Evolutionary conservation across 2,113 vertebrate species (phyloP), one percentile per base, ranked within the genome.

Genomic region (Bungarus multicinctus): DNA sequence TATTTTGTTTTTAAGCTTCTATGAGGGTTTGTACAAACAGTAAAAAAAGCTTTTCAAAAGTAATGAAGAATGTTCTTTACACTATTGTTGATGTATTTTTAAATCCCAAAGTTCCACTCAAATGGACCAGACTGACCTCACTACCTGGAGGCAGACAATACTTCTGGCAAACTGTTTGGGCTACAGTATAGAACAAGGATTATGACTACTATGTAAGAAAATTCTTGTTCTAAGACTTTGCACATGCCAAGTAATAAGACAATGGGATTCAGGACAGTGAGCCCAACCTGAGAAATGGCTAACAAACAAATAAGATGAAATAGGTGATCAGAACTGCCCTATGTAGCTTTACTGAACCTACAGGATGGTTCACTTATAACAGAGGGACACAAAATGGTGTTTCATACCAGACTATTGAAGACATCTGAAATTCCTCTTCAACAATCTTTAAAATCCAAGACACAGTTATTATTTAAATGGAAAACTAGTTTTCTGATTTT

Each of bases 11-110:
- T 94, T 92, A 94, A 94, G 93, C 91, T 92, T 94, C 93, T 94
- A 98, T 97, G 98, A 97, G 97, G 95, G 96, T 97, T 95, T 96
- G 97, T 96, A 96, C 97, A 97, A 91, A 92, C 97, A 97, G 97
- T 98, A 95, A 95, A 95, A 94, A 96, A 94, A 89, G 25, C 94
- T 93, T 96, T 54, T 69, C 91, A 94, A 92, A 93, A 90, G 50
- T 92, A 94, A 92, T 89, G 57, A 90, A 92, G 88, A 92, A 89
- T 57, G 88, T 92, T 60, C 85, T 94, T 90, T 87, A 89, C 60
- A 64, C 81, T 87, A 91, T 11, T 52, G 45, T 89, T 54, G 30
- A 60, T 43, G 39, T 74, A 23, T 57, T 94, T 91, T 89, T 85
- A 89, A 91, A 89, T 60, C 64, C 69, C 89, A 89, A 91, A 74